Percentiles rank a stretch among this genome's conserved stretches.
Evolutionary conservation across 2,797 vertebrate genomes (phyloP).

Genomic region (Sebastolobus altivelis): DNA sequence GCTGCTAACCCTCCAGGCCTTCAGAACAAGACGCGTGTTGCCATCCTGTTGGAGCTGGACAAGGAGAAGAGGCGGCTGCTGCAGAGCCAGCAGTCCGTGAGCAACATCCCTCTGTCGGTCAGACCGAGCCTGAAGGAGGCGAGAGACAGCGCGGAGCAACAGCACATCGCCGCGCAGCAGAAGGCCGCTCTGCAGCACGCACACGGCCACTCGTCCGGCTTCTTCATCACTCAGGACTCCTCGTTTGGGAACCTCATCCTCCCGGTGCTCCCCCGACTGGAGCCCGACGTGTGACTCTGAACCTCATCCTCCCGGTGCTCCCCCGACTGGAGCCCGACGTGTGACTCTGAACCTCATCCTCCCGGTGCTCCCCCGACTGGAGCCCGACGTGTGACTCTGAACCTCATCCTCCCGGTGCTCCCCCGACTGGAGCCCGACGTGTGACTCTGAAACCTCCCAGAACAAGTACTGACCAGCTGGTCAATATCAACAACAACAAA

Average conservation of each 20-base stretch:
- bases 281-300: slow-evolving; percentile 83
- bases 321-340: slow-evolving; percentile 92
- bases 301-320: slow-evolving; percentile 95
- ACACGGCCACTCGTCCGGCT: slow-evolving; percentile 95
- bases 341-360: slow-evolving; percentile 84
- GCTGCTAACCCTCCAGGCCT: slow-evolving; percentile 85
- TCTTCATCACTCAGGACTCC: slow-evolving; percentile 99
- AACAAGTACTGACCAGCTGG: background rate
- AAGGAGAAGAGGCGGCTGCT: slow-evolving; percentile 96
- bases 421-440: slow-evolving; percentile 92
- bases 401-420: slow-evolving; percentile 90
- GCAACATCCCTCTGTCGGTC: slow-evolving; percentile 91
- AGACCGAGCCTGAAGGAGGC: slow-evolving; percentile 91
- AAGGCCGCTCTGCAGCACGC: slow-evolving; percentile 99
- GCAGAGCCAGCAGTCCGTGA: slow-evolving; percentile 94
- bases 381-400: slow-evolving; percentile 83
- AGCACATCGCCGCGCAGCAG: slow-evolving; percentile 97
- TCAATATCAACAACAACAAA: background rate
- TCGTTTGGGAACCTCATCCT: slow-evolving; percentile 99
- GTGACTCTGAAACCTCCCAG: slow-evolving; percentile 16
- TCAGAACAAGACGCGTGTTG: slow-evolving; percentile 95
- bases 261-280: slow-evolving; percentile 94
- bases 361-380: slow-evolving; percentile 91
- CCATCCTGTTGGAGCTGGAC: slow-evolving; percentile 96
- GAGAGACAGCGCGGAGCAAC: slow-evolving; percentile 95